Evolutionary conservation across 1,140 invertebrate species (phyloP), one percentile per base, ranked within the genome.

Genomic region (Pseudomyrmex cubaensis): DNA sequence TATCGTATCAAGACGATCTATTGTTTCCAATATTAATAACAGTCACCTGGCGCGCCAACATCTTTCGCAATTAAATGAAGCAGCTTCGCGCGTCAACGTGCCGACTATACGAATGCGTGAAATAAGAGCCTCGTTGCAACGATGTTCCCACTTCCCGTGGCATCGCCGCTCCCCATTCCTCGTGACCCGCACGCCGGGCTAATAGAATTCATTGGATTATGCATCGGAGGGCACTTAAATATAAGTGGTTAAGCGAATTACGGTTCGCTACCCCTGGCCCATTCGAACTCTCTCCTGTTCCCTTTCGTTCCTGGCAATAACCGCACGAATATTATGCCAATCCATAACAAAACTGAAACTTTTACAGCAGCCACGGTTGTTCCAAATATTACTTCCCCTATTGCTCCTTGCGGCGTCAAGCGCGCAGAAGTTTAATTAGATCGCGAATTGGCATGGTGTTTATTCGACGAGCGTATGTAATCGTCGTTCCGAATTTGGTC

Each of bases 181-280:
- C 56, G 44, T 44, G 73, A 50, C 54, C 15, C n/a, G n/a, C 17
- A 56, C 46, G 35, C 61, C 17, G 10, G 3, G 54, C 54, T 88
- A 88, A 88, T 88, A 83, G 86, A 88, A 85, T 88, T 89, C 59
- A 82, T 83, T 83, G 61, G 84, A 86, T 88, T 89, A 89, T 88
- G 87, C 86, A 85, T 85, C 59, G 84, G 77, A 73, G 73, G 87
- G 69, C 86, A 89, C 84, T 89, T 89, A 86, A 89, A 67, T 77
- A 75, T 85, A 85, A 89, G 78, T 83, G 87, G 78, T 88, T 80
- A 88, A 89, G 74, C 70, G 82, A 88, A 89, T 89, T 89, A 89
- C 63, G 78, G 56, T 35, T 17, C 25, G 70, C 22, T 56, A 48
- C 35, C 61, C 80, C 61, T 63, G 69, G 25, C 20, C 76, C 54